A percentile compares a stretch with the other conserved stretches of the same genome.
phyloP scores from a whole-genome alignment of 2,888 invertebrate species.

The Andrena flavipes region DNA sequence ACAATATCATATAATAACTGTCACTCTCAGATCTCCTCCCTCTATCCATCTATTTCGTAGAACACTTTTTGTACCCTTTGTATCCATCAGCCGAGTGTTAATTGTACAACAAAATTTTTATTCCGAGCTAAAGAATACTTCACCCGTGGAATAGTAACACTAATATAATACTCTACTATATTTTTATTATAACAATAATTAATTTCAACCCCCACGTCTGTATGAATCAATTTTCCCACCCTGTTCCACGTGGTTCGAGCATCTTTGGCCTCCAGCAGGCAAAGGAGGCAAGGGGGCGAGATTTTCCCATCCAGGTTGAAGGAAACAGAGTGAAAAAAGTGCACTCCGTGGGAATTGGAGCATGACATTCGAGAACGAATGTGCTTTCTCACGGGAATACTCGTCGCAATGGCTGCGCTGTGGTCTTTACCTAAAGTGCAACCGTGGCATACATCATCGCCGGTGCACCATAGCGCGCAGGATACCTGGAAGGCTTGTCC shows the following conservation, averaged over 20 bases:
- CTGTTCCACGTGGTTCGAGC: not conserved
- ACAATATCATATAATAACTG: no score
- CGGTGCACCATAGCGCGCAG: not conserved
- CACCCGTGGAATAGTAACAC: no score
- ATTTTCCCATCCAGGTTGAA: constrained; percentile 18
- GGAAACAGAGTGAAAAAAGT: constrained; percentile 31
- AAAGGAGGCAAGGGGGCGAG: constrained; percentile 7
- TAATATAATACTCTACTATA: no score
- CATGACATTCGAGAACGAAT: constrained; percentile 55
- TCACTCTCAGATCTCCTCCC: no score
- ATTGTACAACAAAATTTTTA: no score
- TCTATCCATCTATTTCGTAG: no score
- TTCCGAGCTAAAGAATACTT: no score
- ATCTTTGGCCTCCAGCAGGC: not conserved
- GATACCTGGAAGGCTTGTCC: not conserved
- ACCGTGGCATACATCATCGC: constrained; percentile 41
- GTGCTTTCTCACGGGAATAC: constrained; percentile 59
- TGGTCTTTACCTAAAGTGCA: constrained; percentile 58
- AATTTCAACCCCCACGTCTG: no score
- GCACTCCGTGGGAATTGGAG: constrained; percentile 56
- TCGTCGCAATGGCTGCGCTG: constrained; percentile 30
- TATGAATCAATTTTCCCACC: not conserved
- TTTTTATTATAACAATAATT: no score
- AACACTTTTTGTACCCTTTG: no score
- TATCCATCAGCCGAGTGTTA: no score